Percentiles rank a stretch among this genome's conserved stretches.
Evolutionary conservation across 2,888 invertebrate species (phyloP).

Genomic region (Sylvicola cinctus): DNA sequence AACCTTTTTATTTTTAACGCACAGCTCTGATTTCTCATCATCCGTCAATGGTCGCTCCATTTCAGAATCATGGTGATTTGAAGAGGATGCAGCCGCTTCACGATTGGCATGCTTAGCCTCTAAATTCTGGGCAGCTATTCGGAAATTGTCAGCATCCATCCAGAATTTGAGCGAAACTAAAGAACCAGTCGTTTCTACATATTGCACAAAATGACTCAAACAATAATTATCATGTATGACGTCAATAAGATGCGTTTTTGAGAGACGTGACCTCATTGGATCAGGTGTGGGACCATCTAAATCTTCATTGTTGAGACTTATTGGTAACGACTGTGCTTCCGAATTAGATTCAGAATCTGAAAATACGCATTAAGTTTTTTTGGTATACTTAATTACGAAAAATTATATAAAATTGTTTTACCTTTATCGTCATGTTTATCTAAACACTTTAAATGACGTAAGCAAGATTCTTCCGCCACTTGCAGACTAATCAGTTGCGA

Average conservation of each 20-base stretch:
- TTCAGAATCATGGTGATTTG: neutral
- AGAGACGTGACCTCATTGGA: neutral
- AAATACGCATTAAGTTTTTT: too few species aligned
- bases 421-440: too few species aligned
- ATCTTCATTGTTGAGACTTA: too few species aligned
- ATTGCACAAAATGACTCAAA: slow-evolving; percentile 67
- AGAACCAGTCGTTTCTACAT: slow-evolving; percentile 55
- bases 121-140: slow-evolving; percentile 17
- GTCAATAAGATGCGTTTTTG: neutral
- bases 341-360: too few species aligned
- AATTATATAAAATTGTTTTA: too few species aligned
- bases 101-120: slow-evolving; percentile 7
- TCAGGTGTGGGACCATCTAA: too few species aligned
- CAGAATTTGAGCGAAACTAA: slow-evolving; percentile 49
- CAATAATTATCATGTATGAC: slow-evolving; percentile 57
- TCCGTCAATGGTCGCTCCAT: slow-evolving; percentile 16
- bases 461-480: too few species aligned
- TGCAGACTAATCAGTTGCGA: too few species aligned
- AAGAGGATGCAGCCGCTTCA: neutral
- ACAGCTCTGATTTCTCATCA: slow-evolving; percentile 18
- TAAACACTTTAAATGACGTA: too few species aligned
- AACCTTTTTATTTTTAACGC: neutral
- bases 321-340: too few species aligned
- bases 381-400: too few species aligned
- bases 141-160: slow-evolving; percentile 53